These are phyloP conservation scores for Mesochorus sp. DNA, from an alignment of 2,888 invertebrate genomes.

Conservation along the genomic window DNA sequence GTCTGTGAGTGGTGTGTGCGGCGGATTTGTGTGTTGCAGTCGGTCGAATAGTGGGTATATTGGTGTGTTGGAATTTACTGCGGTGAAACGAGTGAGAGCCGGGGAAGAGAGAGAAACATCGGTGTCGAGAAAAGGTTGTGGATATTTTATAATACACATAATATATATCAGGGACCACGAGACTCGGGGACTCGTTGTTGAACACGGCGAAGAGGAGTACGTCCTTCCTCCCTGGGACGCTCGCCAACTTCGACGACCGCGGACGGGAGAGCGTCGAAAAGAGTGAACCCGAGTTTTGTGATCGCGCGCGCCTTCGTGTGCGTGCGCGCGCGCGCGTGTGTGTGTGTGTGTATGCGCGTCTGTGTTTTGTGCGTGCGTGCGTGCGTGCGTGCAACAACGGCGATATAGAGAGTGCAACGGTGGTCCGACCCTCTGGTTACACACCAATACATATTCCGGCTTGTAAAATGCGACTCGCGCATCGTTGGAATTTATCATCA, in stretches of 20 bases:
- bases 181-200: slow-evolving; percentile 31
- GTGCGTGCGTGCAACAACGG: slow-evolving; percentile 60
- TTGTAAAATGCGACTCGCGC: slow-evolving; percentile 58
- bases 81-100: no score
- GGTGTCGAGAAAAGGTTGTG: no score
- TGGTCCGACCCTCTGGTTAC: slow-evolving; percentile 29
- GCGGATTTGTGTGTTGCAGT: slow-evolving; percentile 29
- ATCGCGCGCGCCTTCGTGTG: slow-evolving; percentile 1
- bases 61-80: slow-evolving; percentile 45
- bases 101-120: no score
- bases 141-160: no score
- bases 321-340: slow-evolving; percentile 2
- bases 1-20: slow-evolving; percentile 21
- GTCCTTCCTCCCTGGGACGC: slow-evolving; percentile 74
- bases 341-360: slow-evolving; percentile 40
- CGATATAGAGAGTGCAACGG: slow-evolving; percentile 52
- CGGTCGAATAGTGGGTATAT: neutral
- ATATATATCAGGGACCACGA: neutral
- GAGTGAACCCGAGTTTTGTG: slow-evolving; percentile 14
- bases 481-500: slow-evolving; percentile 45
- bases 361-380: slow-evolving; percentile 19
- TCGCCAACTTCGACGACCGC: slow-evolving; percentile 71
- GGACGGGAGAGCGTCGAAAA: slow-evolving; percentile 62
- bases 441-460: slow-evolving; percentile 49
- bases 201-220: slow-evolving; percentile 45